A percentile compares a stretch with the other conserved stretches of the same genome.
These are phyloP conservation scores for Netelia melanura DNA, from an alignment of 2,888 invertebrate genomes.

Conservation along the genomic window DNA sequence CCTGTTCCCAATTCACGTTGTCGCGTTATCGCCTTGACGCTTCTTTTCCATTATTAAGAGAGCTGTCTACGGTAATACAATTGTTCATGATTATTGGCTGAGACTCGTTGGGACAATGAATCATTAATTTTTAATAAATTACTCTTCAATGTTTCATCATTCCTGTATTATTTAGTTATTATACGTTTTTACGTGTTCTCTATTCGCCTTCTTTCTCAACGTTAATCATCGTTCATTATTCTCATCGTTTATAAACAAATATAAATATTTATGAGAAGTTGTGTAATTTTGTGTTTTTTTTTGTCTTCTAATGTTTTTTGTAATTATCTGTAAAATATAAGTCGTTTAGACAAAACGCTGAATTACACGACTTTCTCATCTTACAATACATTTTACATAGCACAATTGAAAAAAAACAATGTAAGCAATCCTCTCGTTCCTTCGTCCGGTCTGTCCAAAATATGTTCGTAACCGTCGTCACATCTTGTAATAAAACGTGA, in stretches of 20 bases:
- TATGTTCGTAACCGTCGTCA: constrained; percentile 43
- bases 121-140: constrained; percentile 7
- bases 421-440: constrained; percentile 11
- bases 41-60: constrained; percentile 29
- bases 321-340: constrained; percentile 30
- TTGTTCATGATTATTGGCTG: constrained; percentile 19
- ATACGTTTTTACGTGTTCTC: constrained; percentile 26
- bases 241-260: constrained; percentile 14
- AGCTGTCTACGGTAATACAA: constrained; percentile 11
- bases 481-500: constrained; percentile 42
- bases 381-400: constrained; percentile 44
- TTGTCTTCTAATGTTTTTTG: background rate
- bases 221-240: constrained; percentile 39
- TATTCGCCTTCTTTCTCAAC: constrained; percentile 7
- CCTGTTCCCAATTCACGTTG: constrained; percentile 56
- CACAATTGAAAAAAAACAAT: constrained; percentile 4
- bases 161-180: constrained; percentile 36
- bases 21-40: constrained; percentile 13
- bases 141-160: constrained; percentile 37
- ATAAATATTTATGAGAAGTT: background rate
- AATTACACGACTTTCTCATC: constrained; percentile 11
- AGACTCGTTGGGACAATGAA: constrained; percentile 38
- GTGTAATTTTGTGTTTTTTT: constrained; percentile 22
- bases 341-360: constrained; percentile 2
- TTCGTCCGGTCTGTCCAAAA: constrained; percentile 31